phyloP scores from a whole-genome alignment of 2,113 vertebrate species.

The Clupea harengus region DNA sequence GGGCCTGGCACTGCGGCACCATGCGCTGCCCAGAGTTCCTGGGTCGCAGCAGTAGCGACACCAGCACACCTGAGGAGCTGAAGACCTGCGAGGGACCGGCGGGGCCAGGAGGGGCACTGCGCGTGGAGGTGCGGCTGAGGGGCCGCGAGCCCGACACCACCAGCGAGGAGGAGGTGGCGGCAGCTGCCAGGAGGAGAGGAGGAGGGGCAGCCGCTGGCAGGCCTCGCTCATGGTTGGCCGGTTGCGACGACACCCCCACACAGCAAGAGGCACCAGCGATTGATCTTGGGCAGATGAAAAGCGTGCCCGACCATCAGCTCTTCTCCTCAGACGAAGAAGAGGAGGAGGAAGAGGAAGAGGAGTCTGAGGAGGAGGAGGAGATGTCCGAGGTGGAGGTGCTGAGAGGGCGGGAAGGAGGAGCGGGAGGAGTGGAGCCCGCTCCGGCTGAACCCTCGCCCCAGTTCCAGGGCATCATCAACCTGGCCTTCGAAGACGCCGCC shows the following conservation, averaged over 20 bases:
- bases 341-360: conserved; percentile 88
- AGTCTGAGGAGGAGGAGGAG: conserved; percentile 88
- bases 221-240: conserved; percentile 75
- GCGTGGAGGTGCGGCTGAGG: conserved; percentile 88
- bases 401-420: conserved; percentile 52
- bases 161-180: conserved; percentile 84
- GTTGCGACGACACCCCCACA: conserved; percentile 55
- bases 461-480: conserved; percentile 91
- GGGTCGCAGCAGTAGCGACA: conserved; percentile 96
- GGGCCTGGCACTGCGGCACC: conserved; percentile 92
- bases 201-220: conserved; percentile 58
- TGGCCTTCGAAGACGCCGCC: conserved; percentile 87
- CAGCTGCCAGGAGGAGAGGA: conserved; percentile 71
- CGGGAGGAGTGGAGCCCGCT: conserved; percentile 53
- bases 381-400: conserved; percentile 72
- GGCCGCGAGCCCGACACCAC: conserved; percentile 84
- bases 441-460: conserved; percentile 68
- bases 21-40: conserved; percentile 92
- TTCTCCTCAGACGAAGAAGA: conserved; percentile 91
- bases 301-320: conserved; percentile 71
- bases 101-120: conserved; percentile 54
- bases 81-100: conserved; percentile 82
- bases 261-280: conserved; percentile 59
- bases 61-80: conserved; percentile 94
- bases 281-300: conserved; percentile 48